These are phyloP conservation scores for Synanthedon vespiformis DNA, from an alignment of 2,888 invertebrate genomes.

Conservation along the genomic window DNA sequence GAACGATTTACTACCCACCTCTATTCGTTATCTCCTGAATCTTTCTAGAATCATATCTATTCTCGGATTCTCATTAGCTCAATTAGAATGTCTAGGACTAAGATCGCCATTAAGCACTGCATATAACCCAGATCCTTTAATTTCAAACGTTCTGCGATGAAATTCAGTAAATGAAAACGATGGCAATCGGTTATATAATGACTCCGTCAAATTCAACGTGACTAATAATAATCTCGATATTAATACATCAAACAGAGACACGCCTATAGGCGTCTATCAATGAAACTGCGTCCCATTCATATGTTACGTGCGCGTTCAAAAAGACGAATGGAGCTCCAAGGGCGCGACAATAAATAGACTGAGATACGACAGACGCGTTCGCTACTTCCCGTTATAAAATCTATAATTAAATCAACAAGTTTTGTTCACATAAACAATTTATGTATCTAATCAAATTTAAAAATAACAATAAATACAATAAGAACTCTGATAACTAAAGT, in stretches of 20 bases:
- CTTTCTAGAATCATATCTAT: no score
- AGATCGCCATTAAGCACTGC: no score
- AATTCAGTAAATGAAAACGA: no score
- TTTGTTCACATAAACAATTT: background rate
- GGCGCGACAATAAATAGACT: conserved; percentile 15
- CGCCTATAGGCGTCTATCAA: conserved; percentile 36
- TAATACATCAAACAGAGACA: conserved; percentile 23
- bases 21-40: no score
- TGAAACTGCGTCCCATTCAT: conserved; percentile 49
- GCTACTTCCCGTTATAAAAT: background rate
- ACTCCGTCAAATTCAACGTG: no score
- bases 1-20: no score
- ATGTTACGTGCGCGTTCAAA: conserved; percentile 26
- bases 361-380: conserved; percentile 25
- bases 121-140: no score
- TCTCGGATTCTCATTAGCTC: no score
- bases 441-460: background rate
- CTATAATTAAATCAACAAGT: background rate
- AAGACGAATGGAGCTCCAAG: conserved; percentile 34
- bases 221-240: conserved; percentile 11
- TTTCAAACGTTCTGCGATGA: no score
- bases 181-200: no score
- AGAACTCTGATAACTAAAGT: background rate
- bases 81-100: no score
- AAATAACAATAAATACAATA: background rate